These are phyloP conservation scores for Pipra filicauda DNA, from an alignment of 2,113 vertebrate species.

Conservation along the genomic window DNA sequence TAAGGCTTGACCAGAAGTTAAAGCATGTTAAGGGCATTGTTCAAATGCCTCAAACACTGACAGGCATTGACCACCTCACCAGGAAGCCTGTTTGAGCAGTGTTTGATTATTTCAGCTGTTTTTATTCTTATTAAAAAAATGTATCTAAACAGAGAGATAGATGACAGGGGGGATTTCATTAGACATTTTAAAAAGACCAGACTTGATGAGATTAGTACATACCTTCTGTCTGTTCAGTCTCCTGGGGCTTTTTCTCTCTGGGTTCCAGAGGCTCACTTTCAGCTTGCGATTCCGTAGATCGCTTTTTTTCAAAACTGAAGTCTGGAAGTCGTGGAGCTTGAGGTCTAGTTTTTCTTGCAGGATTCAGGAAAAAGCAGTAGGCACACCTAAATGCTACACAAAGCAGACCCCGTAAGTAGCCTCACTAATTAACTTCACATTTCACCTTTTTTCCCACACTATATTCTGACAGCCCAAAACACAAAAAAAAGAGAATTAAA, in stretches of 20 bases:
- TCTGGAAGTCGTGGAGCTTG: conserved; percentile 90
- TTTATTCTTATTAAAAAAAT: neutral
- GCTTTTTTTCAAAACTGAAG: conserved; percentile 77
- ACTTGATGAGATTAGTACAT: neutral
- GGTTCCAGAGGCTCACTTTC: conserved; percentile 39
- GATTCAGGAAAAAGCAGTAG: conserved; percentile 98
- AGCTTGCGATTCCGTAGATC: conserved; percentile 45
- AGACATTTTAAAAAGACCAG: neutral
- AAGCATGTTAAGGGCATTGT: neutral
- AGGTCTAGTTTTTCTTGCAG: conserved; percentile 92
- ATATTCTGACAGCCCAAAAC: neutral
- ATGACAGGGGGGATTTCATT: neutral
- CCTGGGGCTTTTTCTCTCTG: conserved; percentile 40
- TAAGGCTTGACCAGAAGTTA: neutral
- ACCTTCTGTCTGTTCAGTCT: conserved; percentile 68
- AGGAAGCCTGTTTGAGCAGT: neutral
- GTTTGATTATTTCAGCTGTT: neutral
- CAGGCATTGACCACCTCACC: accelerated
- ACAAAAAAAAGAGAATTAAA: neutral
- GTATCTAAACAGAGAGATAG: neutral
- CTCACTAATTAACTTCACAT: neutral
- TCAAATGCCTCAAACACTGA: neutral
- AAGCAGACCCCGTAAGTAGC: conserved; percentile 27
- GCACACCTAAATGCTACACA: conserved; percentile 93
- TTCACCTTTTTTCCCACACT: neutral